Conservation (phyloP, 2,888 invertebrate species). For the Brachynemurus nebulosus region DNA sequence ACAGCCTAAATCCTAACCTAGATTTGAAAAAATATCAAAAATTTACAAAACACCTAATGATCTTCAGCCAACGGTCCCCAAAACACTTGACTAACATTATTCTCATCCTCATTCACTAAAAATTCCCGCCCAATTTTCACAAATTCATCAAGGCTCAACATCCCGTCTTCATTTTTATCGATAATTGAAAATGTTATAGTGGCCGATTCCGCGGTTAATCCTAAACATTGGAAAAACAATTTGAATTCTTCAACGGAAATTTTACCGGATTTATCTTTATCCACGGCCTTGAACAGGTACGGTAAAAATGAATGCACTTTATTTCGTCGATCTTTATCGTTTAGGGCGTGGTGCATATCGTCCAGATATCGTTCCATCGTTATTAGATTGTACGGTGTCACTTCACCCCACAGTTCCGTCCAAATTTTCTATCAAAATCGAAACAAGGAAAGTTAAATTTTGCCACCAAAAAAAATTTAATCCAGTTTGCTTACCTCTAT, state of each 20-base stretch:
- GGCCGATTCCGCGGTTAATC: constrained; percentile 58
- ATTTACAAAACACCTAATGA: no score
- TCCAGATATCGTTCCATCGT: constrained; percentile 69
- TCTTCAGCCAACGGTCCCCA: constrained; percentile 59
- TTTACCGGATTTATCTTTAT: constrained; percentile 63
- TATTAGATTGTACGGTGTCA: constrained; percentile 67
- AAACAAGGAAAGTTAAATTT: background rate
- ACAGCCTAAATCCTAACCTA: no score
- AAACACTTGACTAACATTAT: constrained; percentile 65
- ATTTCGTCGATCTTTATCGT: constrained; percentile 57
- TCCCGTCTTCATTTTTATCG: constrained; percentile 66
- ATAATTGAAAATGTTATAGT: constrained; percentile 64
- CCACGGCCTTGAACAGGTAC: constrained; percentile 71
- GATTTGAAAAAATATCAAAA: no score
- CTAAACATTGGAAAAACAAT: constrained; percentile 67
- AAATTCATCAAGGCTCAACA: constrained; percentile 62
- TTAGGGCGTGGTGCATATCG: constrained; percentile 70
- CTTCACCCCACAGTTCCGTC: constrained; percentile 73
- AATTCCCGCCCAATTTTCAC: constrained; percentile 68
- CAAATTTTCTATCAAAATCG: constrained; percentile 50
- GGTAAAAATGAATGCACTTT: constrained; percentile 67
- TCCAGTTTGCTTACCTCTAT: constrained; percentile 51
- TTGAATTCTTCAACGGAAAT: constrained; percentile 72
- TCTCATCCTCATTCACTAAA: constrained; percentile 63
- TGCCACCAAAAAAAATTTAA: background rate